These are phyloP conservation scores for Acrocephalus scirpaceus DNA, from an alignment of 2,797 vertebrate genomes.

Conservation along the genomic window DNA sequence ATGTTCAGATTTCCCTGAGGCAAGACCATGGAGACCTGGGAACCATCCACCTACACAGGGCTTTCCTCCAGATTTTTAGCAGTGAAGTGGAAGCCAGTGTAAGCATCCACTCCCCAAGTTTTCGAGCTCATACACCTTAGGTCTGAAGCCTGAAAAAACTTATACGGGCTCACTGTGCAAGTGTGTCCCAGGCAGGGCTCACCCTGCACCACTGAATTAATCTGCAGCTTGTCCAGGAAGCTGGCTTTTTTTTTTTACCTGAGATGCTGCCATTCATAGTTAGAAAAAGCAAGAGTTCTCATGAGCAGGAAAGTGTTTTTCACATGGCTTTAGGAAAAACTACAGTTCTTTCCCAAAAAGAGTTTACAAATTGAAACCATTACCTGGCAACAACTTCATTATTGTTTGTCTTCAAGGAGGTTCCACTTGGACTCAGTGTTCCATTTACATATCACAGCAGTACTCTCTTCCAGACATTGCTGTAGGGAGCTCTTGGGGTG, in stretches of 20 bases:
- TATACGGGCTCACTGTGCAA: background rate
- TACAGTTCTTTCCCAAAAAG: background rate
- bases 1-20: background rate
- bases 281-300: background rate
- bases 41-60: background rate
- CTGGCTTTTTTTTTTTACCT: background rate
- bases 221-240: background rate
- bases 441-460: background rate
- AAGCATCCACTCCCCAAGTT: background rate
- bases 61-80: background rate
- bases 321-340: background rate
- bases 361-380: conserved; percentile 8
- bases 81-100: background rate
- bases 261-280: background rate
- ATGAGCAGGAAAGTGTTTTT: background rate
- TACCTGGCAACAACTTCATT: background rate
- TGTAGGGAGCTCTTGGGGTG: background rate
- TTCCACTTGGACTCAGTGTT: background rate
- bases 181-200: background rate
- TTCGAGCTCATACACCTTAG: background rate
- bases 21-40: background rate
- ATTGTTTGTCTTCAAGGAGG: background rate
- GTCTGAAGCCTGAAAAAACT: background rate
- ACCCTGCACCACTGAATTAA: background rate
- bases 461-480: background rate